Conservation (phyloP, 2,113 vertebrate genomes). For the Rhea americana region DNA sequence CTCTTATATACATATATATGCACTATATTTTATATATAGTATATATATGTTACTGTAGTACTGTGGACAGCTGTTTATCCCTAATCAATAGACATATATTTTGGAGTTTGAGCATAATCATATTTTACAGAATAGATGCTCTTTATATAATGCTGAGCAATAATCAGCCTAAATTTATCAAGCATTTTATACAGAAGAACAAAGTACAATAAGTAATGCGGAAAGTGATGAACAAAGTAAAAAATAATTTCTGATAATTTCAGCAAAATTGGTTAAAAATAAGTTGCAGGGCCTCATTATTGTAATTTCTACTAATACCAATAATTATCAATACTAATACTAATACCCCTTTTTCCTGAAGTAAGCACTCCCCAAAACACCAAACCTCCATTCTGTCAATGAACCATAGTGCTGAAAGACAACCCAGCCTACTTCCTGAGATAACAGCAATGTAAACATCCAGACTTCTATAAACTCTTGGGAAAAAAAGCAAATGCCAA, state of each 20-base stretch:
- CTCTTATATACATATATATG: neutral
- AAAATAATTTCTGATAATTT: neutral
- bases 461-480: conserved; percentile 12
- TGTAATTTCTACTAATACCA: neutral
- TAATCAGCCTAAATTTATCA: neutral
- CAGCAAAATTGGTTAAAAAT: neutral
- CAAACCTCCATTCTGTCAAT: too few species aligned
- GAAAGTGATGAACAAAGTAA: neutral
- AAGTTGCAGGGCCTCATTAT: neutral
- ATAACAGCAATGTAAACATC: conserved; percentile 46
- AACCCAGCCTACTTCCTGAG: conserved; percentile 15
- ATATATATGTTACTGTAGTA: neutral
- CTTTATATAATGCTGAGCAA: rapidly evolving
- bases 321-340: neutral
- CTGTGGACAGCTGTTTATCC: neutral
- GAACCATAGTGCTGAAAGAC: neutral
- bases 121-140: neutral
- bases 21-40: neutral
- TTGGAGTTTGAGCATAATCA: neutral
- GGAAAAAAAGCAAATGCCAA: conserved; percentile 21
- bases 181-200: neutral
- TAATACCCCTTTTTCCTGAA: too few species aligned
- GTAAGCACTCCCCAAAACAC: too few species aligned
- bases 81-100: neutral
- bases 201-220: neutral